These are phyloP conservation scores for Lasiurus cinereus DNA, from an alignment of 2,113 vertebrate genomes.

Conservation along the genomic window DNA sequence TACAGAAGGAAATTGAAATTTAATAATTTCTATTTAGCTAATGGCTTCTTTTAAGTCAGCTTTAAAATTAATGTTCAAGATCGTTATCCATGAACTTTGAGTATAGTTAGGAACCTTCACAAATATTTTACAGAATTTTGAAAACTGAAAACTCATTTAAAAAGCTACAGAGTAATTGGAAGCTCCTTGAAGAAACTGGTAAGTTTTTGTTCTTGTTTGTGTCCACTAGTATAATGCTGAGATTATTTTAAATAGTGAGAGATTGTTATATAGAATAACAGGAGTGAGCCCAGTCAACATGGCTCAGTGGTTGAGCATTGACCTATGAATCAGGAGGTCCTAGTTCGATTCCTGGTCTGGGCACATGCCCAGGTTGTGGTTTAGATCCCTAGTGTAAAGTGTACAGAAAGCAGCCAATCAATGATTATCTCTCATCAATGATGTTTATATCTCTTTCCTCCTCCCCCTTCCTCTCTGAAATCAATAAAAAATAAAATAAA, in stretches of 20 bases:
- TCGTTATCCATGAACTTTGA: conserved; percentile 57
- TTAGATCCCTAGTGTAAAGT: no score
- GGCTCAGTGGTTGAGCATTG: no score
- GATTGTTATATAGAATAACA: neutral
- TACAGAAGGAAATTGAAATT: conserved; percentile 57
- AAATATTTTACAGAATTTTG: conserved; percentile 54
- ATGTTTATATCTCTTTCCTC: no score
- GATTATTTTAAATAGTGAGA: neutral
- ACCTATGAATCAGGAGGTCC: no score
- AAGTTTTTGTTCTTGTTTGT: neutral
- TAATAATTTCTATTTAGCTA: conserved; percentile 63
- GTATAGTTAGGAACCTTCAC: conserved; percentile 62
- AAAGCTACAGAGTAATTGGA: neutral
- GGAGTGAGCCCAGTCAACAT: neutral
- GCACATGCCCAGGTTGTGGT: no score
- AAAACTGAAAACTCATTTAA: conserved; percentile 40
- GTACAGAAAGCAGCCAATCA: no score
- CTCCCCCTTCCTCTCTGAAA: no score
- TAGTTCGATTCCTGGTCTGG: no score
- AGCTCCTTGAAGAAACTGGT: neutral
- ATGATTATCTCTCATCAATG: no score
- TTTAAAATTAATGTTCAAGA: conserved; percentile 70
- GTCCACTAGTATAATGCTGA: neutral
- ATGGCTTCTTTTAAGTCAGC: conserved; percentile 69
- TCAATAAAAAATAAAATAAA: neutral